These are phyloP conservation scores for Turdus rufiventris DNA, from an alignment of 2,113 vertebrate species.

Conservation along the genomic window DNA sequence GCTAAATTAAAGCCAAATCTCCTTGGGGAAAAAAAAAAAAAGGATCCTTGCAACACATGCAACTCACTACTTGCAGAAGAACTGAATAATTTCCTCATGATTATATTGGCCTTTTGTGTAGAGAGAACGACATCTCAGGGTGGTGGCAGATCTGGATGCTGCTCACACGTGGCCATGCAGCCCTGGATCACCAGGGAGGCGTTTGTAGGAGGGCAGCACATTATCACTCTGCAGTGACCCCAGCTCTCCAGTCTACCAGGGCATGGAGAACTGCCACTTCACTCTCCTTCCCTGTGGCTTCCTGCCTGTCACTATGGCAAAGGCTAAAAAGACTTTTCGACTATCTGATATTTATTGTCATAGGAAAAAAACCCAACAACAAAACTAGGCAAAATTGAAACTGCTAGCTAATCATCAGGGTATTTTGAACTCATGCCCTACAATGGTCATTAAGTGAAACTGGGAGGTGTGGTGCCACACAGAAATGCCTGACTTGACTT, in stretches of 20 bases:
- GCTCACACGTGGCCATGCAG: background rate
- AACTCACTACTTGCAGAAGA: background rate
- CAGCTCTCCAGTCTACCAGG: background rate
- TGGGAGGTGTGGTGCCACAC: background rate
- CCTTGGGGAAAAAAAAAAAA: background rate
- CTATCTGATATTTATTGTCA: background rate
- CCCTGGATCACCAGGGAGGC: background rate
- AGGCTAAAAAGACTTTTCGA: background rate
- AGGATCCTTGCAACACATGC: background rate
- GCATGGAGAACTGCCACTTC: background rate
- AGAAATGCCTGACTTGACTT: background rate
- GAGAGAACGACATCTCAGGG: conserved; percentile 8
- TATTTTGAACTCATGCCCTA: background rate
- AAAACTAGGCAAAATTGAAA: background rate
- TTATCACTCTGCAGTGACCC: conserved; percentile 9
- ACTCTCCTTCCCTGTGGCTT: background rate
- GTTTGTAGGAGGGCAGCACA: background rate
- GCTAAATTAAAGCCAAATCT: background rate
- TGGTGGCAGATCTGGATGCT: background rate
- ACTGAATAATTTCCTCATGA: conserved; percentile 9
- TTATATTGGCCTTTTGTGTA: background rate
- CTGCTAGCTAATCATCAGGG: background rate
- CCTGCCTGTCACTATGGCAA: background rate
- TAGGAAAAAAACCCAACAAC: background rate
- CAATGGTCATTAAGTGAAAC: background rate